Evolutionary conservation across 2,888 invertebrate species (phyloP), one percentile per base, ranked within the genome.

Genomic region (Lobophora halterata): DNA sequence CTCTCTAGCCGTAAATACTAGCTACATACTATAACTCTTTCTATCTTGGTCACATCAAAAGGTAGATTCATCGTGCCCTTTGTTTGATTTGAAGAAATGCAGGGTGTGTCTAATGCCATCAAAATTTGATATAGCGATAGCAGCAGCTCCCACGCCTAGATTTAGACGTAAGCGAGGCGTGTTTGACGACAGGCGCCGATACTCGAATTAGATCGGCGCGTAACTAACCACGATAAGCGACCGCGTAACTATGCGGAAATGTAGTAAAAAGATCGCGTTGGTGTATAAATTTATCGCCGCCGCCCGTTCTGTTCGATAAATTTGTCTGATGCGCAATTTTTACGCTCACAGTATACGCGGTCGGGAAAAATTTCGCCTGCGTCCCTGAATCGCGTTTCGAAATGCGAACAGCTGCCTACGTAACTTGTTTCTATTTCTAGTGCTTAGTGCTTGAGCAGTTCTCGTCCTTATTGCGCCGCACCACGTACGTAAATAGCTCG

Each of bases 211-310:
- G 85, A 79, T 66, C 67, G 63, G 65, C 69, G 68, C 71, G 69
- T 67, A 64, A 65, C 65, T 52, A 67, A 65, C 65, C 52, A 67
- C 71, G 76, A 79, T 78, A 79, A 74, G 64, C 69, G 61, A 55
- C 65, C 60, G 63, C 66, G 79, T 76, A 69, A 67, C 80, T 75
- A 86, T 78, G 86, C 86, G 86, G 86, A 87, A 83, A 78, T 71
- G 66, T 64, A 74, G 74, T 75, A 72, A 77, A 80, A 82, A 75
- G 69, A 71, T 71, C 66, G 73, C 77, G 78, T 79, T 70, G 73
- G 74, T 68, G 78, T 75, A 75, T 74, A 79, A 78, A 82, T 85
- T 81, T 80, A 82, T 81, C 75, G 73, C 69, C 66, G 67, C 69
- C n/a, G n/a, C n/a, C n/a, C n/a, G n/a, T n/a, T 58, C 61, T 56